Base-by-base conservation (phyloP, 2,888 invertebrate species). In the Scrobipalpa atriplicella region DNA sequence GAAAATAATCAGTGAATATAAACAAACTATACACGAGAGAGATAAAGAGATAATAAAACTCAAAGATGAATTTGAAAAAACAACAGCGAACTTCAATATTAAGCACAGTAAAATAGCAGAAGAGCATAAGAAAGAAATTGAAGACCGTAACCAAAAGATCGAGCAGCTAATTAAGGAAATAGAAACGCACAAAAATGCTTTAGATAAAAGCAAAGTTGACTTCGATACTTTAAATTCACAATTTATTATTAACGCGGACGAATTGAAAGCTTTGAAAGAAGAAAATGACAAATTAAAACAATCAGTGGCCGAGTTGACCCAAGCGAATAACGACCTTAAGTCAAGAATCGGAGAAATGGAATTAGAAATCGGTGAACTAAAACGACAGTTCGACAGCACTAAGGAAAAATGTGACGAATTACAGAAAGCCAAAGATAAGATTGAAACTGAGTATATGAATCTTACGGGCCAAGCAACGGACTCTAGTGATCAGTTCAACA, bases 401-500 rank as follows among this genome's bases (percentile, higher is more conserved):
- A 89, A 92, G 72, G 94, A 94, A 75, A 94, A 95, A 81, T 92
- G 93, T 73, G 84, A 85, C 3, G 94, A 94, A 70, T 77, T 95
- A 66, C 85, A 90, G 69, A 92, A 89, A 60, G 90, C 94, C 69
- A 95, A 95, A 77, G 93, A 92, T 16, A 93, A 94, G 66, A 84
- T 94, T 19, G 95, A 95, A 83, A 78, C 89, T 6, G 94, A 95
- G 78, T 93, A 95, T 69, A 84, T 93, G 64, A 92, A 91, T 76
- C 79, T 95, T 51, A 94, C 94, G 63, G 94, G 92, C 58, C 93
- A 94, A 70, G 91, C 94, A 0, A 93, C 93, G 16, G 93, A 95
- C 78, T 95, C 95, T 0, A 94, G 93, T 73, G 93, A 93, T 67
- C 94, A 95, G 74, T 89, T 94, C 63, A 85, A 89, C 67, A 92